phyloP scores from a whole-genome alignment of 2,888 invertebrate genomes.

The Parnassius smintheus region DNA sequence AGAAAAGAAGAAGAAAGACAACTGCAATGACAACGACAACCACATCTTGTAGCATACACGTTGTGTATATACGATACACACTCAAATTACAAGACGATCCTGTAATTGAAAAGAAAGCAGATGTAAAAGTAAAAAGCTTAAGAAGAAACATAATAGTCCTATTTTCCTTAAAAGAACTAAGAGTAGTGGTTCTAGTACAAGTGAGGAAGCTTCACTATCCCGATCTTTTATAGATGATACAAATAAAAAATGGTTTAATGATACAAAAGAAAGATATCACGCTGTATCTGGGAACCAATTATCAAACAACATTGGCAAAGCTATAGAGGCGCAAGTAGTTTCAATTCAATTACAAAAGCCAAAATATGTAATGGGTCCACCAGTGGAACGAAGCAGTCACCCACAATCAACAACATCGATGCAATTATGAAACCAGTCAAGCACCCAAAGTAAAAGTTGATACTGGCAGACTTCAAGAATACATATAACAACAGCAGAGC shows the following conservation, averaged over 20 bases:
- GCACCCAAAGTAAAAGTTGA: too few relatives aligned
- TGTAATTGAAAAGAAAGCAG: conserved; percentile 24
- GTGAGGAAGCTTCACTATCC: conserved; percentile 40
- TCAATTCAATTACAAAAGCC: background rate
- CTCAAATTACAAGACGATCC: conserved; percentile 44
- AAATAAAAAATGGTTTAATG: conserved; percentile 56
- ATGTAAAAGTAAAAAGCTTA: conserved; percentile 39
- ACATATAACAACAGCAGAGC: too few relatives aligned
- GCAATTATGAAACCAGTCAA: too few relatives aligned
- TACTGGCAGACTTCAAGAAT: too few relatives aligned
- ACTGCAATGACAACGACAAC: conserved; percentile 42
- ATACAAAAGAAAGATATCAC: conserved; percentile 60
- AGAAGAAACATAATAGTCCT: conserved; percentile 43
- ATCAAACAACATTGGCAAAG: background rate
- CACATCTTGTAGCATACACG: conserved; percentile 22
- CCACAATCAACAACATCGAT: background rate
- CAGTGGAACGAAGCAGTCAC: background rate
- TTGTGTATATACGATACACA: conserved; percentile 36
- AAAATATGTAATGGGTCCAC: background rate
- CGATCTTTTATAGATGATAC: conserved; percentile 35
- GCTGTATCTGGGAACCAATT: conserved; percentile 38
- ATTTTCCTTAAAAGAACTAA: conserved; percentile 31
- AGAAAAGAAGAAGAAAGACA: conserved; percentile 32
- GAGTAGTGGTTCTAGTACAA: conserved; percentile 36
- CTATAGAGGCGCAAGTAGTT: background rate